Evolutionary conservation across 2,113 vertebrate genomes (phyloP), one percentile per base, ranked within the genome.

Genomic region (Tupaia chinensis): DNA sequence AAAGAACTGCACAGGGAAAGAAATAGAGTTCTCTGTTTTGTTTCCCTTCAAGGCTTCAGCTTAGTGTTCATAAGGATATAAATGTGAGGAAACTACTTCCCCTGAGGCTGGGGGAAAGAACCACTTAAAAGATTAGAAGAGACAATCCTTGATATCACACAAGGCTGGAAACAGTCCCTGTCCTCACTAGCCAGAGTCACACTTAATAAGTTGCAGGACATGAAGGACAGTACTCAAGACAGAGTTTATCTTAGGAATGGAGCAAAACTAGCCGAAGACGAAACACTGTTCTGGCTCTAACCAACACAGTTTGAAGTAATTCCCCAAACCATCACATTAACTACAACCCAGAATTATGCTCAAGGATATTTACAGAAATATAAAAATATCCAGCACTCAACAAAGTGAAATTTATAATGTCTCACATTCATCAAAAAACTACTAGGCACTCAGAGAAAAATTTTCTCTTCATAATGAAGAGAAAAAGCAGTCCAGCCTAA

Each of bases 401-500:
- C 34, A 87, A 80, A 7, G 69, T 87, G 81, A 81, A 84, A 92
- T 76, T 70, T 53, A 69, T 16, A 74, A 82, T 70, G 78, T 14
- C 23, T 79, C 23, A 15, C 14, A 84, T 44, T n/a, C 34, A 83
- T 32, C 44, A 65, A 79, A 92, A 92, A 93, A 58, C 78, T 66
- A 85, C n/a, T 7, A 73, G 69, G n/a, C 20, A 32, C 72, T 19
- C n/a, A 85, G 89, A 82, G 5, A 60, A 73, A 44, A 44, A 44
- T 44, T 44, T 44, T 44, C 44, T 44, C 44, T 44, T 60, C n/a
- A 93, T 9, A 61, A 77, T 66, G 9, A 74, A 25, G 32, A 88
- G 72, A 66, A 93, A 84, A 95, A 92, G n/a, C 6, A 65, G 65
- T 80, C 76, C 68, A 87, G 63, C 34, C 27, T 19, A 78, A 44